Base-by-base conservation (phyloP, 1,140 invertebrate genomes). In the Scaptomyza montana region DNA sequence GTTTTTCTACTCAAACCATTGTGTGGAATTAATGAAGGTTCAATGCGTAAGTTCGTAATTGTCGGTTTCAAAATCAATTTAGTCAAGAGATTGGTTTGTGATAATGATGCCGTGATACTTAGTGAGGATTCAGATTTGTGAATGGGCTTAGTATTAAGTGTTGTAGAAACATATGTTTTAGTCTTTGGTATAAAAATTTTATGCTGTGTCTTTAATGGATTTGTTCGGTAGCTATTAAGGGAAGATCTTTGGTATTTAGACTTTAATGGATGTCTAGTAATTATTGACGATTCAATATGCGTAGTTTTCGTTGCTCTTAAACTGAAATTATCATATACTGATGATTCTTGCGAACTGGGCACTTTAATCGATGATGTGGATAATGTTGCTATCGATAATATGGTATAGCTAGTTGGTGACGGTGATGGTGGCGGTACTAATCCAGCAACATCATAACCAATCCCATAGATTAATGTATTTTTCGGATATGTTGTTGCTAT, bases 401-500 rank as follows among this genome's bases (percentile, higher is more conserved):
- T 25, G 21, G 21, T 25, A 25, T 25, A 25, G 21, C 21, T 25
- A 2, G 21, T 25, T 13, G 13, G 12, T 12, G 41, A n/a, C 4
- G 25, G 5, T 12, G 41, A n/a, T 2, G 25, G 5, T 5, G 43
- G 28, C 7, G 39, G 53, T 5, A n/a, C 4, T 21, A 66, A 21
- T 12, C 63, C 69, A 25, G 2, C 21, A 25, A 25, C 21, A 25
- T 25, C 21, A 25, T 25, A 25, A 4, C 2, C 21, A 25, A 25
- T 25, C 5, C 8, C 43, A 30, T 59, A 33, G 13, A 12, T 59
- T 3, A 10, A 16, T 10, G 12, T 19, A 3, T 19, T 13, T 5
- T 56, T 64, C n/a, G 41, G 7, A 56, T 55, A 25, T 25, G 21
- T 9, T 28, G 55, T 43, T 13, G n/a, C 6, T 12, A 57, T 25